Conservation (phyloP, 1,140 invertebrate genomes). For the Orius insidiosus region DNA sequence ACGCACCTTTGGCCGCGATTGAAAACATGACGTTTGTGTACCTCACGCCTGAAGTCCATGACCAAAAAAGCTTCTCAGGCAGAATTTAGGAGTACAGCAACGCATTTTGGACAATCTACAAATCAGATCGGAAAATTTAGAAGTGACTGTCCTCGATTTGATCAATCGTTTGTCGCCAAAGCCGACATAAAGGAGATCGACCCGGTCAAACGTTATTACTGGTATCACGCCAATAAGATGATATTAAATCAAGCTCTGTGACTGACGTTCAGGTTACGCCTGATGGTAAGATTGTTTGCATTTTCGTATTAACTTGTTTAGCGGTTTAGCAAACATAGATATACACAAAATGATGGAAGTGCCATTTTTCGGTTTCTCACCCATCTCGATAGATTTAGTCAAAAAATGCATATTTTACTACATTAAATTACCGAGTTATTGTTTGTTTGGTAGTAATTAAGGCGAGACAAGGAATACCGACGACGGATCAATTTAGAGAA, state of each 20-base stretch:
- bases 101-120: conserved; percentile 28
- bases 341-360: no score
- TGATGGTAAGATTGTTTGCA: not conserved
- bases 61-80: conserved; percentile 43
- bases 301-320: not conserved
- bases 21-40: conserved; percentile 42
- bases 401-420: no score
- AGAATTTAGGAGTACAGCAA: conserved; percentile 33
- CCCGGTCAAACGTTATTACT: conserved; percentile 35
- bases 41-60: conserved; percentile 43
- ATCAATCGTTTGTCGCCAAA: conserved; percentile 45
- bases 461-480: conserved; percentile 4
- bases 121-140: conserved; percentile 38
- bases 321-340: no score
- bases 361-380: no score
- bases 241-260: conserved; percentile 29
- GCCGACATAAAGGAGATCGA: conserved; percentile 34
- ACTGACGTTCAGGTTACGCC: conserved; percentile 6
- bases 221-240: conserved; percentile 42
- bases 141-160: conserved; percentile 45
- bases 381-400: no score
- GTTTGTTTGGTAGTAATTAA: not conserved
- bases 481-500: conserved; percentile 35
- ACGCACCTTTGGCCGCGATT: conserved; percentile 48
- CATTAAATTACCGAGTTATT: no score